Percentiles rank a stretch among this genome's conserved stretches.
phyloP scores from a whole-genome alignment of 2,888 invertebrate species.

The Tenthredo distinguenda region DNA sequence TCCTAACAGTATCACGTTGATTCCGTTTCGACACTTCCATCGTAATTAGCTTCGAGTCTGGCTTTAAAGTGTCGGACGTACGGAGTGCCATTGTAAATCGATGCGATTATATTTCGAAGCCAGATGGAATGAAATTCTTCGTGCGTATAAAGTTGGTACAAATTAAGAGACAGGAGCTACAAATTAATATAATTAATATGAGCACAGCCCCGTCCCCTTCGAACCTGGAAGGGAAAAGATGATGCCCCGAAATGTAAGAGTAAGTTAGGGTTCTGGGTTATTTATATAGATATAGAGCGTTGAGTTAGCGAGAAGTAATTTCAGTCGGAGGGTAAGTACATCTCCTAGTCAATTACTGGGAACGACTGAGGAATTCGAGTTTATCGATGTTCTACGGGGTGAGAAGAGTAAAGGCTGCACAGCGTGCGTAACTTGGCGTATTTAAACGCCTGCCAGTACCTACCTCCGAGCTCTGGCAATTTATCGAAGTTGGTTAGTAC shows the following conservation, averaged over 20 bases:
- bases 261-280: background rate
- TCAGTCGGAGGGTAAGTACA: slow-evolving; percentile 34
- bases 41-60: slow-evolving; percentile 40
- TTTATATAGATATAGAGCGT: slow-evolving; percentile 24
- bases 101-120: background rate
- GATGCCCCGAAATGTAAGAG: background rate
- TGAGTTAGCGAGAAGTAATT: slow-evolving; percentile 30
- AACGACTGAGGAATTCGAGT: slow-evolving; percentile 37
- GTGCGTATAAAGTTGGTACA: background rate
- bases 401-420: slow-evolving; percentile 7
- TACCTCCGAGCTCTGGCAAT: background rate
- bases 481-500: slow-evolving; percentile 40
- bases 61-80: background rate
- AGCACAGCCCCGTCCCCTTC: background rate
- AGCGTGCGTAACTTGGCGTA: slow-evolving; percentile 9
- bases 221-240: background rate
- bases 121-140: background rate
- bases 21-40: slow-evolving; percentile 32
- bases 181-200: background rate
- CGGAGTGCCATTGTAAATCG: background rate
- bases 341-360: slow-evolving; percentile 48
- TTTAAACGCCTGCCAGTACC: slow-evolving; percentile 7
- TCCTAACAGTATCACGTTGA: slow-evolving; percentile 21
- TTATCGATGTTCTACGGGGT: slow-evolving; percentile 30
- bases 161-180: background rate